Evolutionary conservation across 2,888 invertebrate species (phyloP), one percentile per base, ranked within the genome.

Genomic region (Diarsia rubi): DNA sequence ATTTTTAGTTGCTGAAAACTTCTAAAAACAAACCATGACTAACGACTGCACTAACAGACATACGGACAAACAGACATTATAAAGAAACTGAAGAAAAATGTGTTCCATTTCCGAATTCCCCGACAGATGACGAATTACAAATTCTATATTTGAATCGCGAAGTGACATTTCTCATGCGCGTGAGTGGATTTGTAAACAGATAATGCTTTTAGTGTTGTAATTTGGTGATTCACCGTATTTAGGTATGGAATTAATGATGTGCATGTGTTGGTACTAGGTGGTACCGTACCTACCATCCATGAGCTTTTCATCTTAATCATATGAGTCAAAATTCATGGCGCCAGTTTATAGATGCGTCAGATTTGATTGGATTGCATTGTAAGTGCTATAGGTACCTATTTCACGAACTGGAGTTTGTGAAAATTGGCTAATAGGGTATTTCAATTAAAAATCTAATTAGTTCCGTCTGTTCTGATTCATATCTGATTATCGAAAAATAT

Each of bases 21-120:
- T 63, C 69, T 78, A 75, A 83, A 83, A 83, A 81, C 73, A 78
- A 73, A 68, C 16, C 0, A 73, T 83, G 82, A 84, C 60, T 79
- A 81, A 79, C 57, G 75, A 37, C 60, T 69, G 60, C 64, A 73
- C 66, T 70, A 83, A 83, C 75, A 76, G 44, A 81, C 79, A 63
- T 70, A 57, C 75, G 57, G 11, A 79, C 72, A 86, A 79, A 83
- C 76, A 83, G 45, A 70, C 47, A 65, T 67, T 84, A 81, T 74
- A 80, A 70, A 75, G 52, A 72, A 63, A 67, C 78, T 67, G 52
- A 88, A 81, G 52, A 88, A 81, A 86, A 86, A 87, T 84, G 86
- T 85, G 83, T 78, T 77, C 81, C 82, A 84, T 80, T 91, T 92
- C 92, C 92, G 92, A 89, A 91, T 92, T 91, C 92, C 87, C 88